These are phyloP conservation scores for Oncorhynchus tshawytscha DNA, from an alignment of 2,113 vertebrate genomes.

Conservation along the genomic window DNA sequence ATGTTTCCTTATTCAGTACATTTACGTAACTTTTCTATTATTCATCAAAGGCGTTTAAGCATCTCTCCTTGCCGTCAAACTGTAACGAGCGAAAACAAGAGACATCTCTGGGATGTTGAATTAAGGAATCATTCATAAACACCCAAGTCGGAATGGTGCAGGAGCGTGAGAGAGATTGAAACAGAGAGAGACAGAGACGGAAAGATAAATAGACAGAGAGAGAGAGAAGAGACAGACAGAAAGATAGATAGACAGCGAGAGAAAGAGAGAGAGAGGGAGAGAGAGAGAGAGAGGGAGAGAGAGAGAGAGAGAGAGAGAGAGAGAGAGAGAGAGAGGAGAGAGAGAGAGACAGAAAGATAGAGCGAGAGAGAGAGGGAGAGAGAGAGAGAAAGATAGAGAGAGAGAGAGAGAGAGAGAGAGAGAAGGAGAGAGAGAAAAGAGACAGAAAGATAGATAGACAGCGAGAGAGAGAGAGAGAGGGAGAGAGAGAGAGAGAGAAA, in stretches of 20 bases:
- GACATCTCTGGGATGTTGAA: slow-evolving; percentile 16
- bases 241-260: too few relatives aligned
- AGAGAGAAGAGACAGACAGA: neutral
- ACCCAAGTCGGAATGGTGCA: slow-evolving; percentile 8
- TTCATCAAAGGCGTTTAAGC: slow-evolving; percentile 57
- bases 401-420: too few relatives aligned
- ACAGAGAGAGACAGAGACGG: neutral
- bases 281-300: neutral
- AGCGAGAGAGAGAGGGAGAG: neutral
- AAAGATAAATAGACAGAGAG: neutral
- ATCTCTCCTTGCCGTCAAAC: slow-evolving; percentile 37
- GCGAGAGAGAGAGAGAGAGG: too few relatives aligned
- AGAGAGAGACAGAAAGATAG: neutral
- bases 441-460: too few relatives aligned
- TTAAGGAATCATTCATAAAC: slow-evolving; percentile 24
- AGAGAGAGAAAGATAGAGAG: too few relatives aligned
- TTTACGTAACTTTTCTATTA: slow-evolving; percentile 54
- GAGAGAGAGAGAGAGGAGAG: neutral
- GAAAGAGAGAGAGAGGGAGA: neutral
- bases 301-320: neutral
- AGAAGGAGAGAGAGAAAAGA: too few relatives aligned
- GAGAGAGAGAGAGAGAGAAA: neutral
- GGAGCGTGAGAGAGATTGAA: too few relatives aligned
- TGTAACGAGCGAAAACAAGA: slow-evolving; percentile 37
- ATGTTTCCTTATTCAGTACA: slow-evolving; percentile 5